Evolutionary conservation across 2,888 invertebrate species (phyloP).

Genomic region (Eupithecia tripunctaria): DNA sequence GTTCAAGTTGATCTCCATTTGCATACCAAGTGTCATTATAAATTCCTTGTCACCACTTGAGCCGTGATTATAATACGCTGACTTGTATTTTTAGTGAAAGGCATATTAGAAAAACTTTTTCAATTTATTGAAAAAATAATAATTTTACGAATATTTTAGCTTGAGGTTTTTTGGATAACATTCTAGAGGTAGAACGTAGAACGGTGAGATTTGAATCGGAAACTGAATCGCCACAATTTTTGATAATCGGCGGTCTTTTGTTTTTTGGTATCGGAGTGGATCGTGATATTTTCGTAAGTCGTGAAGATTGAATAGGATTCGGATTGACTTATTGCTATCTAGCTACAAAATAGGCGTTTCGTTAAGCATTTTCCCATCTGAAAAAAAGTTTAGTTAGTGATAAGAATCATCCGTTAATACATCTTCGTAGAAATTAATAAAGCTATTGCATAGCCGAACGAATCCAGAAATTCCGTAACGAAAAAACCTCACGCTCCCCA

Average conservation of each 20-base stretch:
- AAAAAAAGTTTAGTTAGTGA: background rate
- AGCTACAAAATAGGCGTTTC: background rate
- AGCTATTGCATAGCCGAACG: no score
- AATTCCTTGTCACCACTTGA: slow-evolving; percentile 57
- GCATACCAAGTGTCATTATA: slow-evolving; percentile 71
- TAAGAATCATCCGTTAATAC: background rate
- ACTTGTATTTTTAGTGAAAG: slow-evolving; percentile 30
- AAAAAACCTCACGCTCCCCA: no score
- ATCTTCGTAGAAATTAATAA: background rate
- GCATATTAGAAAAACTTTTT: background rate
- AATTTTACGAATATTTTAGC: background rate
- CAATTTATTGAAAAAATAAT: background rate
- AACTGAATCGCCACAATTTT: background rate
- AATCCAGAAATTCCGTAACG: no score
- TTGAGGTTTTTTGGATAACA: background rate
- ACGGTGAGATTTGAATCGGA: background rate
- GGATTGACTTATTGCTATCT: background rate
- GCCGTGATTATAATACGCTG: slow-evolving; percentile 68
- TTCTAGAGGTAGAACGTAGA: background rate
- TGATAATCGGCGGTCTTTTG: background rate
- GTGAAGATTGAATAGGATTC: no score
- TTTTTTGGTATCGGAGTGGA: background rate
- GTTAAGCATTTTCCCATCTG: no score
- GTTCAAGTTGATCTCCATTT: slow-evolving; percentile 56
- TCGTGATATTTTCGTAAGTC: background rate